These are phyloP conservation scores for Spea bombifrons DNA, from an alignment of 2,113 vertebrate species.

Conservation along the genomic window DNA sequence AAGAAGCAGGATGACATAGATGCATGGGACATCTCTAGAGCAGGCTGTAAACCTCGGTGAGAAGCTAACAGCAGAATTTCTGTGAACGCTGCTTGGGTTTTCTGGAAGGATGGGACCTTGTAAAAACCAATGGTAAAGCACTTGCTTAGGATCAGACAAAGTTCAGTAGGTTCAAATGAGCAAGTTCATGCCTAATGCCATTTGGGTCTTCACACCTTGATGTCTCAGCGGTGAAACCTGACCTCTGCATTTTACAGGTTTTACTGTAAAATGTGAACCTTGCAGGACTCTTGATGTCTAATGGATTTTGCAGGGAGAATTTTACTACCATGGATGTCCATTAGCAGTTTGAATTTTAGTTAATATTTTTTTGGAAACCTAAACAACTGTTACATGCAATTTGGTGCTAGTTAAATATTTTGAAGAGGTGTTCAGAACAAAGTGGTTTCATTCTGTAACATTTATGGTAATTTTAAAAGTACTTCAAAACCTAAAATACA, in stretches of 20 bases:
- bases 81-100: not conserved
- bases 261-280: conserved; percentile 67
- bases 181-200: conserved; percentile 66
- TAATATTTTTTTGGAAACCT: conserved; percentile 58
- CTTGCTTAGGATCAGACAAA: conserved; percentile 61
- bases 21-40: conserved; percentile 1
- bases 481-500: conserved; percentile 43
- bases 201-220: conserved; percentile 70
- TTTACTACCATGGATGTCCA: conserved; percentile 61
- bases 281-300: conserved; percentile 66
- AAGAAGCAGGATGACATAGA: not conserved
- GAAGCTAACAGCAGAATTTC: not conserved
- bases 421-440: conserved; percentile 46
- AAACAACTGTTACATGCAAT: conserved; percentile 58
- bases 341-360: conserved; percentile 59
- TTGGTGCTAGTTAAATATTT: conserved; percentile 52
- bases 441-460: conserved; percentile 40
- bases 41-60: not conserved
- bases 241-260: conserved; percentile 67
- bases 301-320: conserved; percentile 81
- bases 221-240: conserved; percentile 67
- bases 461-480: conserved; percentile 48
- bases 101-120: conserved; percentile 53
- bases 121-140: conserved; percentile 56
- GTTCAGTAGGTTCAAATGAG: conserved; percentile 66